Conservation (phyloP, 2,888 invertebrate genomes). For the Pegoplata infirma region DNA sequence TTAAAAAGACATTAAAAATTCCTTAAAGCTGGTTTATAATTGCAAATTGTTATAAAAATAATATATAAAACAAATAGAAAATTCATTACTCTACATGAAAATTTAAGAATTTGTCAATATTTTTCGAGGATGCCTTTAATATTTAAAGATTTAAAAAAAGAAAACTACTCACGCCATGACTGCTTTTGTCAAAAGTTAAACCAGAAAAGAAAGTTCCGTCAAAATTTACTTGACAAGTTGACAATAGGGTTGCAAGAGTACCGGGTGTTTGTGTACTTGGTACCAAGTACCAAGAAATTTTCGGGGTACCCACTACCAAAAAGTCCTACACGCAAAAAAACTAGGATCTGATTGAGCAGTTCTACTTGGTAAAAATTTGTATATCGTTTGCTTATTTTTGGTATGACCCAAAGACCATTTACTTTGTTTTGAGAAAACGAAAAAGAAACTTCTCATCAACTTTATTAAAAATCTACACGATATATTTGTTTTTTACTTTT, state of each 20-base stretch:
- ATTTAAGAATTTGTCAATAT: background rate
- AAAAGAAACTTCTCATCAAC: no score
- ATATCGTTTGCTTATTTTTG: no score
- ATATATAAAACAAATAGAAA: background rate
- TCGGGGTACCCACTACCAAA: no score
- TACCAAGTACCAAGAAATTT: no score
- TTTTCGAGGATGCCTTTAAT: constrained; percentile 51
- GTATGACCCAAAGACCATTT: no score
- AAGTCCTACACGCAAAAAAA: no score
- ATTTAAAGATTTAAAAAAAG: constrained; percentile 60
- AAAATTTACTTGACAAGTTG: background rate
- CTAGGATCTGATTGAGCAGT: no score
- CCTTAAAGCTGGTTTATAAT: constrained; percentile 77
- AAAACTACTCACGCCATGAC: constrained; percentile 75
- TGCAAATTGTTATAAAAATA: constrained; percentile 67
- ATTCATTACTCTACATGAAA: background rate
- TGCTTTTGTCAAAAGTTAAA: constrained; percentile 66
- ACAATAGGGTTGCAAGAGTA: background rate
- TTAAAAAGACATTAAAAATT: constrained; percentile 70
- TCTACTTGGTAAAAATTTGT: no score
- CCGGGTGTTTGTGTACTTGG: no score
- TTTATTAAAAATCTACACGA: no score
- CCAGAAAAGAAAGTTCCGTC: constrained; percentile 66
- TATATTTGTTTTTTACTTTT: no score
- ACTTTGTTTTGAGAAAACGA: no score